These are phyloP conservation scores for Maccullochella peelii DNA, from an alignment of 2,113 vertebrate genomes.

Conservation along the genomic window DNA sequence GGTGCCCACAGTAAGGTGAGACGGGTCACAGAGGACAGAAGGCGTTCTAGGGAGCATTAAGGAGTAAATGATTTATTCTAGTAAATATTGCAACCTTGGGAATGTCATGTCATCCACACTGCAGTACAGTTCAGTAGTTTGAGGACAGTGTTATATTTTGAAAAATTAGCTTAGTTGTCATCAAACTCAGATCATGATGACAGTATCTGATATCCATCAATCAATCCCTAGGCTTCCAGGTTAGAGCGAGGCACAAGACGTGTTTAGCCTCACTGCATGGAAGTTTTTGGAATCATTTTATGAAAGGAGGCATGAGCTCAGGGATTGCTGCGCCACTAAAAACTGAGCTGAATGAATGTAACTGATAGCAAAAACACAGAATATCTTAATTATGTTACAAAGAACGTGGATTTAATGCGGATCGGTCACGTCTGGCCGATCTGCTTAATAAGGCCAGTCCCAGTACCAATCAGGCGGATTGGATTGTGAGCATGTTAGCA, in stretches of 20 bases:
- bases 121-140: not conserved
- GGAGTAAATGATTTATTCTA: conserved; percentile 15
- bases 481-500: not conserved
- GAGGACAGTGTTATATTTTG: not conserved
- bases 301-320: not conserved
- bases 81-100: not conserved
- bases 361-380: not conserved
- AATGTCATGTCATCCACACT: not conserved
- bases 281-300: not conserved
- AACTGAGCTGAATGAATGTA: not conserved
- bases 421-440: not conserved
- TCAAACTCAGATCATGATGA: not conserved
- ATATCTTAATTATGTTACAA: not conserved
- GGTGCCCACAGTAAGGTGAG: not conserved
- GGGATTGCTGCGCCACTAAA: not conserved
- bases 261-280: too few species aligned
- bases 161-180: too few species aligned
- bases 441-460: too few species aligned
- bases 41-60: not conserved
- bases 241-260: not conserved
- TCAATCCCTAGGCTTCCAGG: not conserved
- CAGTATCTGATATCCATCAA: not conserved
- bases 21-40: not conserved
- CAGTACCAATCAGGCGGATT: too few species aligned
- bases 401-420: not conserved